A percentile compares a stretch with the other conserved stretches of the same genome.
These are phyloP conservation scores for Drosophila melanogaster DNA, from an alignment of 1,140 invertebrate species.

Conservation along the genomic window DNA sequence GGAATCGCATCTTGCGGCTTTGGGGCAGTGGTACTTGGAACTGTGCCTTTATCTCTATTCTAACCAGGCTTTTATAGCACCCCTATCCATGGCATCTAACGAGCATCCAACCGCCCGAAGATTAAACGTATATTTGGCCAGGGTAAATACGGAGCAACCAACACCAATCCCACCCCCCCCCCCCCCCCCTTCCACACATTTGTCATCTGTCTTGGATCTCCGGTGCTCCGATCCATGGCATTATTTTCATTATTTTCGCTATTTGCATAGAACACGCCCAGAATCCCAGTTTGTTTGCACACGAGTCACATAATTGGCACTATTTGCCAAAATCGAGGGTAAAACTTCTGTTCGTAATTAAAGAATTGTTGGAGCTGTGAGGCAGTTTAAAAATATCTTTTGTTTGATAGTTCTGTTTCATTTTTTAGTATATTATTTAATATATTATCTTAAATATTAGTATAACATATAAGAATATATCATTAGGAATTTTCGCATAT, in stretches of 20 bases:
- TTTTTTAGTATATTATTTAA: too few species aligned
- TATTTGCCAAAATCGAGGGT: conserved; percentile 7
- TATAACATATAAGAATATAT: too few species aligned
- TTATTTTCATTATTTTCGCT: neutral
- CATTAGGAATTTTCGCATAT: too few species aligned
- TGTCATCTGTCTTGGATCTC: neutral
- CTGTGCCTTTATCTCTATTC: neutral
- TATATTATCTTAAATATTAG: too few species aligned
- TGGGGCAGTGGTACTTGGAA: neutral
- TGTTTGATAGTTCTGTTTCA: neutral
- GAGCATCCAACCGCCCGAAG: conserved; percentile 1
- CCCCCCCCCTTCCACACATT: too few species aligned
- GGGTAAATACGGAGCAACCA: neutral
- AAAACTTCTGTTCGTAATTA: neutral
- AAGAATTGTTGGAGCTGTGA: neutral
- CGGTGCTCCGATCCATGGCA: neutral
- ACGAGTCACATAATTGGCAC: neutral
- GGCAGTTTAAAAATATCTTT: neutral
- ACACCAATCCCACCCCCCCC: too few species aligned
- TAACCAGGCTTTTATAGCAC: neutral
- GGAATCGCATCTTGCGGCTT: conserved; percentile 1
- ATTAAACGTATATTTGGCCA: neutral
- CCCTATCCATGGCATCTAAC: neutral
- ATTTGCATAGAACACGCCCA: neutral
- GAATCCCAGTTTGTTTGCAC: neutral